A percentile compares a stretch with the other conserved stretches of the same genome.
Evolutionary conservation across 2,797 vertebrate species (phyloP).

Genomic region (Cirrhinus mrigala): DNA sequence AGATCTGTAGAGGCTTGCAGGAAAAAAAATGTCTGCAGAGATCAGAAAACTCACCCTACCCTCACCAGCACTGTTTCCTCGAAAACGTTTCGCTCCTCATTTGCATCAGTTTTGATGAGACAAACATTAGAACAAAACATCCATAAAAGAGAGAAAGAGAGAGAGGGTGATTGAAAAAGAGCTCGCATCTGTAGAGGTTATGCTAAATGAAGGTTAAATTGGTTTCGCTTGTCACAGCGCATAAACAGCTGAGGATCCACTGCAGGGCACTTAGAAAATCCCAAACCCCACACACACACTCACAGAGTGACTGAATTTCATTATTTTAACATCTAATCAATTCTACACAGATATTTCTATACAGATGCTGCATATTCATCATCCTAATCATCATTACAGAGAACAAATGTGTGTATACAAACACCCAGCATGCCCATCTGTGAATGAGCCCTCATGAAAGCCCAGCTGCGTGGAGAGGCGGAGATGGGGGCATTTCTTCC

Average conservation of each 20-base stretch:
- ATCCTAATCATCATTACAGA: slow-evolving; percentile 30
- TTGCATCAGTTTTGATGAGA: slow-evolving; percentile 50
- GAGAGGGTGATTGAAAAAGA: slow-evolving; percentile 29
- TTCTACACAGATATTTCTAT: slow-evolving; percentile 38
- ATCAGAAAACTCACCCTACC: slow-evolving; percentile 31
- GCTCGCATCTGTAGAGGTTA: slow-evolving; percentile 66
- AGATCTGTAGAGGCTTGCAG: slow-evolving; percentile 40
- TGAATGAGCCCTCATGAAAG: slow-evolving; percentile 24
- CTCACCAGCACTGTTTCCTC: slow-evolving; percentile 29
- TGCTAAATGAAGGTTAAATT: slow-evolving; percentile 65
- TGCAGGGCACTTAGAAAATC: slow-evolving; percentile 58
- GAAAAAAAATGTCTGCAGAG: slow-evolving; percentile 28
- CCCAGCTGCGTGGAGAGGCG: slow-evolving; percentile 31
- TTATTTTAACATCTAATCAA: slow-evolving; percentile 31
- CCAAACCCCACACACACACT: slow-evolving; percentile 13
- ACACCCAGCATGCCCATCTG: slow-evolving; percentile 42
- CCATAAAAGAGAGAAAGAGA: slow-evolving; percentile 35
- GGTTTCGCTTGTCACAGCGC: slow-evolving; percentile 59
- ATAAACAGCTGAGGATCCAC: slow-evolving; percentile 60
- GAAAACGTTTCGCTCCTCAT: slow-evolving; percentile 45
- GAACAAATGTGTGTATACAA: slow-evolving; percentile 29
- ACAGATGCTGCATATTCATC: slow-evolving; percentile 37
- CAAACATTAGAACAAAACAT: slow-evolving; percentile 47
- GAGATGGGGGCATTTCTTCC: slow-evolving; percentile 23
- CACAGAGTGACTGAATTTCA: slow-evolving; percentile 1